Evolutionary conservation across 2,888 invertebrate species (phyloP).

Genomic region (Merodon equestris): DNA sequence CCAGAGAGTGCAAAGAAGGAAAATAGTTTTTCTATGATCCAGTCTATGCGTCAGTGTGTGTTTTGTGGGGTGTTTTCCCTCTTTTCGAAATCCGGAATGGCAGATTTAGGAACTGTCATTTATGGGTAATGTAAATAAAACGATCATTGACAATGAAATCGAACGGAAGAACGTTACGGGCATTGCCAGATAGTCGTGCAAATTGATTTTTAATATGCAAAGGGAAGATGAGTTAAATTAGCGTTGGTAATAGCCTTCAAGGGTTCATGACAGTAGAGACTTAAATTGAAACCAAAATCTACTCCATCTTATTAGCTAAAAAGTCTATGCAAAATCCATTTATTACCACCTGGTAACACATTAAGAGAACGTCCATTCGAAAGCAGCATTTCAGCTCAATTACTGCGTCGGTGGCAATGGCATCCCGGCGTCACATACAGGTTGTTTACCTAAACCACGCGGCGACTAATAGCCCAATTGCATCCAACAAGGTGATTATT

Average conservation of each 20-base stretch:
- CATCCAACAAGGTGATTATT: slow-evolving; percentile 63
- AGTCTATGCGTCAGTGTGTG: slow-evolving; percentile 12
- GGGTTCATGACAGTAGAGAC: no score
- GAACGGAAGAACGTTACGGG: slow-evolving; percentile 25
- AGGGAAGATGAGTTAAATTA: no score
- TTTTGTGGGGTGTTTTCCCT: slow-evolving; percentile 21
- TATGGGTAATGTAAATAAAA: slow-evolving; percentile 61
- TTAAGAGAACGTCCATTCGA: background rate
- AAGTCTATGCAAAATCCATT: no score
- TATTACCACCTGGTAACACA: no score
- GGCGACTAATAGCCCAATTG: slow-evolving; percentile 64
- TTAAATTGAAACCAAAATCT: no score
- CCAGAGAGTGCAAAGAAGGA: background rate
- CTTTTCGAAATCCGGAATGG: slow-evolving; percentile 40
- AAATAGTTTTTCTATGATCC: background rate
- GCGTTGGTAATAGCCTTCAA: no score
- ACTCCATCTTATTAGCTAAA: no score
- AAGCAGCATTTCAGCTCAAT: slow-evolving; percentile 30
- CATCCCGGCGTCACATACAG: slow-evolving; percentile 43
- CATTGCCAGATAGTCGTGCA: slow-evolving; percentile 61
- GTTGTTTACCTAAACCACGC: slow-evolving; percentile 49
- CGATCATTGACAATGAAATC: slow-evolving; percentile 54
- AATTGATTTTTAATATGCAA: no score
- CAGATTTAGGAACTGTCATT: slow-evolving; percentile 63
- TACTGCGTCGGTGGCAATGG: slow-evolving; percentile 25